phyloP scores from a whole-genome alignment of 2,113 vertebrate genomes.

The Prochilodus magdalenae region DNA sequence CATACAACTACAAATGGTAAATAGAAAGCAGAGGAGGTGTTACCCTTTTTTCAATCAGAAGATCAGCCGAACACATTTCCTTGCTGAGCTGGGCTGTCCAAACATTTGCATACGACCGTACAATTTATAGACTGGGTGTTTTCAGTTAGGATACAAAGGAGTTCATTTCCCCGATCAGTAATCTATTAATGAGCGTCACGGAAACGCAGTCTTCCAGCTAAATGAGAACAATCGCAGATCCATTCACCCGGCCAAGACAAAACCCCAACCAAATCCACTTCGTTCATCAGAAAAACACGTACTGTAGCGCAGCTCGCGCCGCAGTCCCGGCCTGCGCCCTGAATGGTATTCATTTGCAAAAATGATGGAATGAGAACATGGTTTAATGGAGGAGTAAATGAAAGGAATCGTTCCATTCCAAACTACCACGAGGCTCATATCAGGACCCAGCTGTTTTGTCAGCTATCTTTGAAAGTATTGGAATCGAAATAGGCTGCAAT shows the following conservation, averaged over 20 bases:
- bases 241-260: background rate
- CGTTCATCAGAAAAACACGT: background rate
- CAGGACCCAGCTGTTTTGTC: conserved; percentile 16
- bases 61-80: no score
- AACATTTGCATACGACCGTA: no score
- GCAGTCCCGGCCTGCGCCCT: background rate
- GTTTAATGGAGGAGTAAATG: conserved; percentile 7
- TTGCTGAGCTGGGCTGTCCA: no score
- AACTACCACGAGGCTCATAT: background rate
- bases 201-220: background rate
- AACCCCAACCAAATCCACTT: background rate
- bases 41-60: no score
- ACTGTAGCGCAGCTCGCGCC: background rate
- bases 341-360: background rate
- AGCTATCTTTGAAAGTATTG: conserved; percentile 32
- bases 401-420: conserved; percentile 2
- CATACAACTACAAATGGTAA: background rate
- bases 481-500: conserved; percentile 55
- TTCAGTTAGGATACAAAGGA: background rate
- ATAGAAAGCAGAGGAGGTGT: no score
- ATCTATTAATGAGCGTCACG: background rate
- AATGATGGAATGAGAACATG: background rate
- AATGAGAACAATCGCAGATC: background rate
- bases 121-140: background rate
- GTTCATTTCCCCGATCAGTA: background rate